phyloP scores from a whole-genome alignment of 2,888 invertebrate species.

The Erebia ligea region DNA sequence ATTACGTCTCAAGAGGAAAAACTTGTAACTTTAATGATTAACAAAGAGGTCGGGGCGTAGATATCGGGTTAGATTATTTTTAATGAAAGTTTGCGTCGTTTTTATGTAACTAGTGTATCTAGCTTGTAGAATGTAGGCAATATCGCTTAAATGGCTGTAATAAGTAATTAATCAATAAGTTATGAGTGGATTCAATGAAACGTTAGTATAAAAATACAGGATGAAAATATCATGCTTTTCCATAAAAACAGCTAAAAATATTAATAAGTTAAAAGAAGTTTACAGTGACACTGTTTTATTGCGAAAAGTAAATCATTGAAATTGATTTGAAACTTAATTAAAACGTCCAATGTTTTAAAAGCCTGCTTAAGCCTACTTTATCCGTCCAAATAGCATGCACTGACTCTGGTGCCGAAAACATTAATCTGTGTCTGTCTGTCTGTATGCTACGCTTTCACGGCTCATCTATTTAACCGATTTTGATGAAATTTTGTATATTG shows the following conservation, averaged over 20 bases:
- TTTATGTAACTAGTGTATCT: constrained; percentile 24
- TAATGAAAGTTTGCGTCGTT: constrained; percentile 27
- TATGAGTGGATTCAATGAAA: constrained; percentile 2
- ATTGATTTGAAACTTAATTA: not conserved
- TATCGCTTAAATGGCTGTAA: not conserved
- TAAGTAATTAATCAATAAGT: not conserved
- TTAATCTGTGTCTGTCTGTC: no score
- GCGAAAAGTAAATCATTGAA: not conserved
- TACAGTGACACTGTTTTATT: no score
- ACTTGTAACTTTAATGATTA: constrained; percentile 37
- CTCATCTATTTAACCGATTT: no score
- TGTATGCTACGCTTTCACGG: no score
- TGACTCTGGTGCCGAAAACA: no score
- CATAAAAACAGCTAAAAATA: no score
- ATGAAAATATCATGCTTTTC: not conserved
- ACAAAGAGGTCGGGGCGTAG: constrained; percentile 20
- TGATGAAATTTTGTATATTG: no score
- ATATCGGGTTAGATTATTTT: constrained; percentile 28
- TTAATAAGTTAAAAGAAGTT: no score
- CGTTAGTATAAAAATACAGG: not conserved
- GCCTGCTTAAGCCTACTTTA: no score
- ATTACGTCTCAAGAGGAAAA: constrained; percentile 33
- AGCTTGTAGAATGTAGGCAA: constrained; percentile 17
- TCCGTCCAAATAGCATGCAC: no score
- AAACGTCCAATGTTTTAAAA: no score